Conservation (phyloP, 2,797 vertebrate species). For the Pseudochaenichthys georgianus region DNA sequence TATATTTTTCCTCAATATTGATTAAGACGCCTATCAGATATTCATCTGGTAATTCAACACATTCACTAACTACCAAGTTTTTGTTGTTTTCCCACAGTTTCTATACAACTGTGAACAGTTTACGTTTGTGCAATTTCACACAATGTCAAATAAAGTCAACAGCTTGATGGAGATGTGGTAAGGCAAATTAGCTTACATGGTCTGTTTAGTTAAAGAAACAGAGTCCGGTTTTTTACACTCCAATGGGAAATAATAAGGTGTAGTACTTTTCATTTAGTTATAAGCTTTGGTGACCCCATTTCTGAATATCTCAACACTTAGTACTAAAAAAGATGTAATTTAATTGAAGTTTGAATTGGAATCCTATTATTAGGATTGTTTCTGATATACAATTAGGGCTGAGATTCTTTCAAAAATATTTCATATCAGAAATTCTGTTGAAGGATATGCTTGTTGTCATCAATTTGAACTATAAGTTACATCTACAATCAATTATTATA, state of each 20-base stretch:
- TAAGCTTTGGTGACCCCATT: background rate
- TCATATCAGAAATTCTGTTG: too few species aligned
- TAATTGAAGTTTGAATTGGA: constrained; percentile 4
- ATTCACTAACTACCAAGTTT: background rate
- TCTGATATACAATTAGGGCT: background rate
- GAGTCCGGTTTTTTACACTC: constrained; percentile 9
- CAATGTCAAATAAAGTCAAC: background rate
- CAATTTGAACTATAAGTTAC: too few species aligned
- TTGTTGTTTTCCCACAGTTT: constrained; percentile 1
- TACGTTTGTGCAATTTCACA: background rate
- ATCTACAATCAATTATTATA: too few species aligned
- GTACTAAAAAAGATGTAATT: background rate
- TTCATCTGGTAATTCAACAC: background rate
- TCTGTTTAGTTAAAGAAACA: constrained; percentile 4
- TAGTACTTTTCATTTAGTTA: constrained; percentile 1
- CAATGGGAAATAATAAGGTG: background rate
- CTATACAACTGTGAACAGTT: background rate
- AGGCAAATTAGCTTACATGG: background rate
- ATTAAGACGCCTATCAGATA: background rate
- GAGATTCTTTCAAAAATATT: too few species aligned
- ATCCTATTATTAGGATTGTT: background rate
- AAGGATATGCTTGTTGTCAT: too few species aligned
- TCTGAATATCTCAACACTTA: constrained; percentile 7
- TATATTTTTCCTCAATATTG: background rate
- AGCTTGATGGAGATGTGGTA: background rate